Evolutionary conservation across 1,140 invertebrate genomes (phyloP).

Genomic region (Pseudomyrmex gracilis): DNA sequence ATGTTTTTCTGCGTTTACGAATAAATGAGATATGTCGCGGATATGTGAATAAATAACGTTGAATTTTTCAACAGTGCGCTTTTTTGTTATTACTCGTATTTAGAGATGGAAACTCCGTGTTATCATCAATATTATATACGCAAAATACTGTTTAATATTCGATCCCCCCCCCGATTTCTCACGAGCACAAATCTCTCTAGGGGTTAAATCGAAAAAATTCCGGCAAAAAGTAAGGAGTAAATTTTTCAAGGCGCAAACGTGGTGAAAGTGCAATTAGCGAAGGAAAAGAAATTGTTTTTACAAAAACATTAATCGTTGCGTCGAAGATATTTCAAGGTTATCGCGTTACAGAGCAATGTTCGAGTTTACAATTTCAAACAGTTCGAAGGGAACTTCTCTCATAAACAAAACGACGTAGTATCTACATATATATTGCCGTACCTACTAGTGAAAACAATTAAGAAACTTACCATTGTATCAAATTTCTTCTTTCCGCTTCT

Average conservation of each 20-base stretch:
- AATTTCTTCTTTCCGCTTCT: conserved; percentile 7
- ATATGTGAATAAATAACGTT: conserved; percentile 12
- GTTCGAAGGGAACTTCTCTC: not conserved
- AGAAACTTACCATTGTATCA: not conserved
- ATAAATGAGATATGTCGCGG: not conserved
- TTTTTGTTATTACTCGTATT: not conserved
- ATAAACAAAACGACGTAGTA: not conserved
- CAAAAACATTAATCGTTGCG: not conserved
- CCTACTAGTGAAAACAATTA: no score
- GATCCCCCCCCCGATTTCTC: no score
- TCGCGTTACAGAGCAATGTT: not conserved
- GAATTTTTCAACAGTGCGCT: not conserved
- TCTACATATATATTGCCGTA: no score
- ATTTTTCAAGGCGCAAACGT: not conserved
- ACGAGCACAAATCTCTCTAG: no score
- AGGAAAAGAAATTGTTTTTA: not conserved
- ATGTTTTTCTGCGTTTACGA: not conserved
- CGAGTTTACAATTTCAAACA: not conserved
- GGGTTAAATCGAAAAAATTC: not conserved
- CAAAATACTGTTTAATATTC: no score
- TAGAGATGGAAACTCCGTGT: not conserved
- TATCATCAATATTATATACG: no score
- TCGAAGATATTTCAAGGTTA: not conserved
- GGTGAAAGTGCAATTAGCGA: not conserved
- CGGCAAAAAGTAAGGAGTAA: no score